phyloP scores from a whole-genome alignment of 2,888 invertebrate species.

The Leptinotarsa rubiginosa region DNA sequence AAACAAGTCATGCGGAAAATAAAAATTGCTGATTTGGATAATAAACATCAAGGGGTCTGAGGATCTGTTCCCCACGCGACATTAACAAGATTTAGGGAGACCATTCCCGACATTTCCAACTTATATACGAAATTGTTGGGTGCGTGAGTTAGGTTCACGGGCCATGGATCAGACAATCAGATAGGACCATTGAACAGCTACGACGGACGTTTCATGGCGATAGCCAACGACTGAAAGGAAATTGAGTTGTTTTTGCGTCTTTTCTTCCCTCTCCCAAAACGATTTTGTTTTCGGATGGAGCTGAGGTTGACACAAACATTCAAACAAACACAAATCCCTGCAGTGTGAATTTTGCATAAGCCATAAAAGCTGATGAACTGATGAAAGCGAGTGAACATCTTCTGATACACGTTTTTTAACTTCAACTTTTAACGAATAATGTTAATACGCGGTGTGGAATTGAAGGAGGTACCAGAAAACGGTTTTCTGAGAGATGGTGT shows the following conservation, averaged over 20 bases:
- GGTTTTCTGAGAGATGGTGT: too few relatives aligned
- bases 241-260: conserved; percentile 15
- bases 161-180: conserved; percentile 51
- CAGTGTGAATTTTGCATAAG: too few relatives aligned
- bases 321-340: too few relatives aligned
- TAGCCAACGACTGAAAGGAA: conserved; percentile 11
- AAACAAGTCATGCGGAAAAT: conserved; percentile 3
- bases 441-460: too few relatives aligned
- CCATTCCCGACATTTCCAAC: conserved; percentile 27
- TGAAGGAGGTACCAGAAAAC: too few relatives aligned
- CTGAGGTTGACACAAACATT: too few relatives aligned
- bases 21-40: conserved; percentile 14
- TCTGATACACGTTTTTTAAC: too few relatives aligned
- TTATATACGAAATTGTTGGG: conserved; percentile 22
- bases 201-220: conserved; percentile 15
- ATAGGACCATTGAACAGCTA: conserved; percentile 54
- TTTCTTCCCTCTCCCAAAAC: background rate
- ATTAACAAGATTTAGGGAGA: conserved; percentile 46
- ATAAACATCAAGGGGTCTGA: conserved; percentile 11
- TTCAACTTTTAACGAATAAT: too few relatives aligned
- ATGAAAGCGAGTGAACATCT: too few relatives aligned
- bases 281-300: background rate
- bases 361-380: too few relatives aligned
- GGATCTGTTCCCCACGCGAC: conserved; percentile 29
- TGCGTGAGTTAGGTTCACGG: conserved; percentile 22